A percentile compares a stretch with the other conserved stretches of the same genome.
These are phyloP conservation scores for Halcyon malimbica DNA, from an alignment of 2,113 vertebrate species.

Conservation along the genomic window DNA sequence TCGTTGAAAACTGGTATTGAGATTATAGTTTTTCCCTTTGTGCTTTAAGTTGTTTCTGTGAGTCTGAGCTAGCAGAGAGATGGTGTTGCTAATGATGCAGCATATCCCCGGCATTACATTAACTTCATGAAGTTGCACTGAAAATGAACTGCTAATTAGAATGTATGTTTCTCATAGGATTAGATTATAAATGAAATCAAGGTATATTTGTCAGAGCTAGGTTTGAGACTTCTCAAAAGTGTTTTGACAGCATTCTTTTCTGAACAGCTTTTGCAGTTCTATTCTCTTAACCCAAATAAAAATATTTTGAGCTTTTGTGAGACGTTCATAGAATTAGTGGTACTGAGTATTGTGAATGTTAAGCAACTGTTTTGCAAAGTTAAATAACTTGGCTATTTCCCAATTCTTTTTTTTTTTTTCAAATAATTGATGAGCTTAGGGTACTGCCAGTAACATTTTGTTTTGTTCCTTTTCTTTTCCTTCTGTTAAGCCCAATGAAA, in stretches of 20 bases:
- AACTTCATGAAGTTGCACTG: neutral
- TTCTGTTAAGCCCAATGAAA: neutral
- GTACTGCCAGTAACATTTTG: neutral
- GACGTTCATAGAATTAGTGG: neutral
- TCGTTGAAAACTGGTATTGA: neutral
- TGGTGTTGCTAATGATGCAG: neutral
- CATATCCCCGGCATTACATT: neutral
- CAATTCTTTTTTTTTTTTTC: neutral
- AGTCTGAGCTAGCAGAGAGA: neutral
- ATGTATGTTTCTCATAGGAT: neutral
- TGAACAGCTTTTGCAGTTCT: neutral
- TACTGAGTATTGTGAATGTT: neutral
- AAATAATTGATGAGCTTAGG: neutral
- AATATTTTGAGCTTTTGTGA: neutral
- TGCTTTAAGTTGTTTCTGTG: neutral
- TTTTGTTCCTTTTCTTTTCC: neutral
- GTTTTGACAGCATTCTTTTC: neutral
- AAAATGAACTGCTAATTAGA: neutral
- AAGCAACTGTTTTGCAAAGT: neutral
- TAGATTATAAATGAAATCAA: neutral
- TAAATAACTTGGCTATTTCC: constrained; percentile 3
- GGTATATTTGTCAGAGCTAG: neutral
- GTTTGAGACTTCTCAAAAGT: neutral
- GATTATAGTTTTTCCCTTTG: neutral
- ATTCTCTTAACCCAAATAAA: neutral